Percentiles rank a stretch among this genome's conserved stretches.
Conservation (phyloP, 1,140 invertebrate species). For the Ericerus pela region DNA sequence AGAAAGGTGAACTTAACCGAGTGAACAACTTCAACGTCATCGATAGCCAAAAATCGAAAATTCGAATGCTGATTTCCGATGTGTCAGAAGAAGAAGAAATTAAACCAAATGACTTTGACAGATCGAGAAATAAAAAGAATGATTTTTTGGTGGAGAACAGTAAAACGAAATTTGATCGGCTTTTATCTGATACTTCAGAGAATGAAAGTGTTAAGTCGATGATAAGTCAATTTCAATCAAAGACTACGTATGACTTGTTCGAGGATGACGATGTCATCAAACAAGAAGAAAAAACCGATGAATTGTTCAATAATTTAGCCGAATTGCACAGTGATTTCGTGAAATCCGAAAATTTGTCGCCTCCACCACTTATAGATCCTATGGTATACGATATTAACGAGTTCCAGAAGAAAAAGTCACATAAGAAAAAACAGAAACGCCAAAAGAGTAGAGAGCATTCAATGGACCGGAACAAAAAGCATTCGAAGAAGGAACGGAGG, state of each 20-base stretch:
- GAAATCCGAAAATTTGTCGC: background rate
- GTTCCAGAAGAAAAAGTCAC: conserved; percentile 44
- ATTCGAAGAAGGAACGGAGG: conserved; percentile 28
- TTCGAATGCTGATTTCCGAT: background rate
- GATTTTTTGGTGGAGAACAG: background rate
- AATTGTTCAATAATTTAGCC: background rate
- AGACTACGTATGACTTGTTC: too few species aligned
- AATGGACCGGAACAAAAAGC: conserved; percentile 26
- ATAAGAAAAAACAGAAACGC: conserved; percentile 68
- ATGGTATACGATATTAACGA: conserved; percentile 1
- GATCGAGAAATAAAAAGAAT: background rate
- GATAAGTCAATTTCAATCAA: too few species aligned
- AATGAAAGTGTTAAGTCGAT: conserved; percentile 31
- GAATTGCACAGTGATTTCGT: background rate
- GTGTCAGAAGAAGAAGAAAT: background rate
- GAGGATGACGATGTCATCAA: too few species aligned
- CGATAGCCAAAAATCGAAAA: background rate
- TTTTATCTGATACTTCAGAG: conserved; percentile 43
- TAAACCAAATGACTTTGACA: background rate
- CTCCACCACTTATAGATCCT: background rate
- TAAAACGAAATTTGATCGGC: conserved; percentile 24
- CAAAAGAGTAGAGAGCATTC: conserved; percentile 40
- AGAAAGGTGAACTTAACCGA: background rate
- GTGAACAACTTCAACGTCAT: background rate
- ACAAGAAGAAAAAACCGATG: background rate